Evolutionary conservation across 2,888 invertebrate genomes (phyloP).

Genomic region (Andrena bucephala): DNA sequence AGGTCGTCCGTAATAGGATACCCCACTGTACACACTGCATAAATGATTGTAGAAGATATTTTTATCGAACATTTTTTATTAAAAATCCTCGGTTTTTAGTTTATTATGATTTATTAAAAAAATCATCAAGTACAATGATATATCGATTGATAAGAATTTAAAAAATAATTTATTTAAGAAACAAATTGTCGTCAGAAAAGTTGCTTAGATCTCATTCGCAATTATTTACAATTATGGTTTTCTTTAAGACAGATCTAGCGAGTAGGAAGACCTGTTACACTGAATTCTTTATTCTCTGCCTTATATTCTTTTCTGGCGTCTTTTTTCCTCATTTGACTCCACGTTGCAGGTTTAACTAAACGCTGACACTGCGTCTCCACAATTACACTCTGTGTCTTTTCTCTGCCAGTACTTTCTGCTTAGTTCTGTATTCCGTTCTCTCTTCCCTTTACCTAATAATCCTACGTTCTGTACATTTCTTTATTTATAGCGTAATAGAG

Average conservation of each 20-base stretch:
- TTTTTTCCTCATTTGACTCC: background rate
- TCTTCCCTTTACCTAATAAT: background rate
- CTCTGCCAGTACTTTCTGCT: background rate
- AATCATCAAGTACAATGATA: background rate
- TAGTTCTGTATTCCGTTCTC: background rate
- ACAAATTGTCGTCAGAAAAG: background rate
- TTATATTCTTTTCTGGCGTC: background rate
- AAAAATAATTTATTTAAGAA: background rate
- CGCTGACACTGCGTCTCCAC: background rate
- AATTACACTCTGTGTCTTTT: background rate
- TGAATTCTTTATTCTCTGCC: background rate
- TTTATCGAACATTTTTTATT: too few species aligned
- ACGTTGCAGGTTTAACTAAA: background rate
- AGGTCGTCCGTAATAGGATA: too few species aligned
- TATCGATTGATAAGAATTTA: background rate
- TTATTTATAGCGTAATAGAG: conserved; percentile 1
- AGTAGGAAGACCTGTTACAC: background rate
- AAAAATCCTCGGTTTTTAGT: background rate
- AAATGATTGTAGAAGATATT: too few species aligned
- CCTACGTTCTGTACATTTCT: background rate
- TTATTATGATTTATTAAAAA: conserved; percentile 9
- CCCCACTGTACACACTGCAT: too few species aligned
- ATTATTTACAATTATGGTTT: background rate
- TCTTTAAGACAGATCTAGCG: background rate
- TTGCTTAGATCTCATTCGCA: background rate